Evolutionary conservation across 2,113 vertebrate genomes (phyloP).

Genomic region (Pampusana beccarii): DNA sequence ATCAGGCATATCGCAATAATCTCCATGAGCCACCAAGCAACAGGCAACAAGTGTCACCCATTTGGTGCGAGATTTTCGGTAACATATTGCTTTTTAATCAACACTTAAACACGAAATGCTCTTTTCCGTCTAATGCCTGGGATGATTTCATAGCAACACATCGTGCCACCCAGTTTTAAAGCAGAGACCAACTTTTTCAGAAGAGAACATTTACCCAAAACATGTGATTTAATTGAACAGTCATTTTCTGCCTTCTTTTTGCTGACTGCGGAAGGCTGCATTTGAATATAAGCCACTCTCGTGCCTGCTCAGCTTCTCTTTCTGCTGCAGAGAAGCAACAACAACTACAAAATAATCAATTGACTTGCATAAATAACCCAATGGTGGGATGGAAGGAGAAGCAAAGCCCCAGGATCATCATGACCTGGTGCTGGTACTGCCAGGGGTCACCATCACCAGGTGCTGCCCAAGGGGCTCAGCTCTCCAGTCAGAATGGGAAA

Average conservation of each 20-base stretch:
- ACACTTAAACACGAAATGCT: conserved; percentile 35
- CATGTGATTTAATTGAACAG: neutral
- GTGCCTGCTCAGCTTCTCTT: neutral
- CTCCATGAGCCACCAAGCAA: neutral
- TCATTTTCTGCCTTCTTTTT: conserved; percentile 29
- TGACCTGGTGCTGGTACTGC: too few species aligned
- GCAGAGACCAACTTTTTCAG: neutral
- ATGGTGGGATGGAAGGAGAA: neutral
- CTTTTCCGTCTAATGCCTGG: neutral
- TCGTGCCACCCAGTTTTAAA: neutral
- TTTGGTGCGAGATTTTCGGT: neutral
- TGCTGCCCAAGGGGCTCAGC: too few species aligned
- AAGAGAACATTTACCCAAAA: conserved; percentile 2
- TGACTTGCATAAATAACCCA: neutral
- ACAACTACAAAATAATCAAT: neutral
- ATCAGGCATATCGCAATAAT: fast-evolving
- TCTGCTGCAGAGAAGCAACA: conserved; percentile 7
- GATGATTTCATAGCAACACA: conserved; percentile 23
- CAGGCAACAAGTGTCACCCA: neutral
- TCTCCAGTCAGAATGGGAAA: too few species aligned
- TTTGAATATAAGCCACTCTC: neutral
- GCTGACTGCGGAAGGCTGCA: conserved; percentile 9
- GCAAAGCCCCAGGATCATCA: neutral
- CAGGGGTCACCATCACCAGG: too few species aligned
- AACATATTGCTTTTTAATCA: conserved; percentile 29